Evolutionary conservation across 2,113 vertebrate genomes (phyloP), one percentile per base, ranked within the genome.

Genomic region (Cnemophilus loriae): DNA sequence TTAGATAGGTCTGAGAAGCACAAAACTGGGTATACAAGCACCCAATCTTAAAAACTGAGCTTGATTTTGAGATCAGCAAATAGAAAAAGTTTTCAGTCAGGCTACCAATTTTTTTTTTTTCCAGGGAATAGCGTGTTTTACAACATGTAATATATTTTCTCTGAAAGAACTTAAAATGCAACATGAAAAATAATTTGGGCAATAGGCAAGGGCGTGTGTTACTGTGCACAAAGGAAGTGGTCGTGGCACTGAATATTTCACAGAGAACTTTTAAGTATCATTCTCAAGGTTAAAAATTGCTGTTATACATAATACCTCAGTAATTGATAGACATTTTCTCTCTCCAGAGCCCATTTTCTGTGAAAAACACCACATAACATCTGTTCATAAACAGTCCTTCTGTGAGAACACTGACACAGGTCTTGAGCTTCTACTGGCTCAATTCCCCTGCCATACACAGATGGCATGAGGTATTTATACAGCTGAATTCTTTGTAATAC

Each of bases 361-460:
- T 98, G 97, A 97, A 98, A 98, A 98, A 98, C 99, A 98, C 98
- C 98, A 97, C 98, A 91, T 98, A 99, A 99, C 99, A 99, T 99
- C 99, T 99, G 99, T 99, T 99, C 99, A 98, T 98, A 99, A 99
- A 99, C 98, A 99, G 99, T 98, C 99, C 98, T 99, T 99, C 99
- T 98, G 98, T 98, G 98, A 98, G 98, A 98, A 97, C 98, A 98
- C 98, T 99, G 99, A 99, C 99, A 99, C 98, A 95, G 98, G 98
- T 98, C 98, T 97, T 98, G 95, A 97, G 98, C 98, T 98, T 97
- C 97, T 96, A 98, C 97, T 91, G 96, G 98, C 98, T 98, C 98
- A 99, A 99, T 99, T 99, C 99, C 99, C 99, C 97, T 97, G 98
- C 98, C 98, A 98, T 98, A 99, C 98, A 98, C 99, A 99, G 99